Percentiles rank a stretch among this genome's conserved stretches.
Evolutionary conservation across 1,140 invertebrate species (phyloP).

Genomic region (Drosophila lowei): DNA sequence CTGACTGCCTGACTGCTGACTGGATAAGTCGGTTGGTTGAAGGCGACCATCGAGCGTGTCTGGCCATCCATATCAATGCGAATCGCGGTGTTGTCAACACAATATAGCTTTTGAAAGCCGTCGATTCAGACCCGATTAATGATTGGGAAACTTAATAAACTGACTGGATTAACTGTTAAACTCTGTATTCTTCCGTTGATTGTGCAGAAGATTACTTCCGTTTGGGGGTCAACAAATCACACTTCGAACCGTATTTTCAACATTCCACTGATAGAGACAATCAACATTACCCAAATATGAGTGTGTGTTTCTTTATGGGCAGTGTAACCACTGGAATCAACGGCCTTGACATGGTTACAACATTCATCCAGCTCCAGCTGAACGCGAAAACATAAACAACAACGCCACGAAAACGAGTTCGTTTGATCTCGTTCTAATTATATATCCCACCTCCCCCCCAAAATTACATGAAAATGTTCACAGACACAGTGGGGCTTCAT

Average conservation of each 20-base stretch:
- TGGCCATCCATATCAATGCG: constrained; percentile 54
- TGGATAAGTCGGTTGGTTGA: constrained; percentile 9
- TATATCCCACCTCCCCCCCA: constrained; percentile 8
- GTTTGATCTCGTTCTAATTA: constrained; percentile 58
- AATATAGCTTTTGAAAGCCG: constrained; percentile 35
- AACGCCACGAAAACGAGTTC: constrained; percentile 32
- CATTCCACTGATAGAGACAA: no score
- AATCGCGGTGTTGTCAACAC: constrained; percentile 1
- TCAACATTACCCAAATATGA: constrained; percentile 3
- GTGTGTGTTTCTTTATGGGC: constrained; percentile 35
- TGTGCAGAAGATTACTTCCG: no score
- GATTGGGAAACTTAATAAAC: no score
- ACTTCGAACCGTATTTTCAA: no score
- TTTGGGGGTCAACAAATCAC: no score
- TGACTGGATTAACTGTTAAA: no score
- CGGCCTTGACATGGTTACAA: constrained; percentile 77
- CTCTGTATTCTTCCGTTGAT: no score
- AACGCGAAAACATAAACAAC: constrained; percentile 37
- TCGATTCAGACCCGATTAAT: neutral
- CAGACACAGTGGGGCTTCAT: constrained; percentile 1
- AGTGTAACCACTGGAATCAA: constrained; percentile 39
- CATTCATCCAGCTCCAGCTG: constrained; percentile 36
- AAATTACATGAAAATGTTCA: constrained; percentile 18
- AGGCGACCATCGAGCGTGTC: constrained; percentile 11
- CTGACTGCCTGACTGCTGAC: neutral